Evolutionary conservation across 2,797 vertebrate genomes (phyloP).

Genomic region (Micromesistius poutassou): DNA sequence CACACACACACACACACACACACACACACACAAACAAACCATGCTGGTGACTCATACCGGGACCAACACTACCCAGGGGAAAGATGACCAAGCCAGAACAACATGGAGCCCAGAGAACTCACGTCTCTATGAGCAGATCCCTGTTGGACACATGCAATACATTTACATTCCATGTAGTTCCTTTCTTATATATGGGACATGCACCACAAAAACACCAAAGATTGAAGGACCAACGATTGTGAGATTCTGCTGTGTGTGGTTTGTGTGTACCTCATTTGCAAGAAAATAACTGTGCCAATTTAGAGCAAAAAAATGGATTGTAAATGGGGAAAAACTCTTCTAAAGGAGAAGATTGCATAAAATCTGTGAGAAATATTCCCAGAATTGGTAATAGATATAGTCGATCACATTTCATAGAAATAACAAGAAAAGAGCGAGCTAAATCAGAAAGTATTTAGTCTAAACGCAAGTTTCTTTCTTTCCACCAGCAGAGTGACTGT

Average conservation of each 20-base stretch:
- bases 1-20: neutral
- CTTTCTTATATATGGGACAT: neutral
- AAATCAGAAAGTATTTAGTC: conserved; percentile 19
- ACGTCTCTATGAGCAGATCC: neutral
- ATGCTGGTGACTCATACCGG: neutral
- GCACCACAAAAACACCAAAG: neutral
- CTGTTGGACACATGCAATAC: neutral
- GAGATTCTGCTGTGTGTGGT: neutral
- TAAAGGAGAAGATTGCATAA: neutral
- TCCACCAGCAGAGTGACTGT: conserved; percentile 20
- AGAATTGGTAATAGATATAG: neutral
- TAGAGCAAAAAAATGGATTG: neutral
- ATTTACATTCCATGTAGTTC: neutral
- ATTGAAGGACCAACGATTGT: neutral
- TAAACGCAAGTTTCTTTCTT: conserved; percentile 17
- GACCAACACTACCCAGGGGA: neutral
- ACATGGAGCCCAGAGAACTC: neutral
- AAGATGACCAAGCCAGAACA: neutral
- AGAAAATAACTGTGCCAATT: neutral
- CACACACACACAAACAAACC: neutral
- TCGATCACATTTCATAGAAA: neutral
- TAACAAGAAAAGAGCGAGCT: conserved; percentile 16
- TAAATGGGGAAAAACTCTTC: neutral
- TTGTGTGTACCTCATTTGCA: neutral
- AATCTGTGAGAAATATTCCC: neutral